phyloP scores from a whole-genome alignment of 1,140 invertebrate species.

The Drosophila sucinea region DNA sequence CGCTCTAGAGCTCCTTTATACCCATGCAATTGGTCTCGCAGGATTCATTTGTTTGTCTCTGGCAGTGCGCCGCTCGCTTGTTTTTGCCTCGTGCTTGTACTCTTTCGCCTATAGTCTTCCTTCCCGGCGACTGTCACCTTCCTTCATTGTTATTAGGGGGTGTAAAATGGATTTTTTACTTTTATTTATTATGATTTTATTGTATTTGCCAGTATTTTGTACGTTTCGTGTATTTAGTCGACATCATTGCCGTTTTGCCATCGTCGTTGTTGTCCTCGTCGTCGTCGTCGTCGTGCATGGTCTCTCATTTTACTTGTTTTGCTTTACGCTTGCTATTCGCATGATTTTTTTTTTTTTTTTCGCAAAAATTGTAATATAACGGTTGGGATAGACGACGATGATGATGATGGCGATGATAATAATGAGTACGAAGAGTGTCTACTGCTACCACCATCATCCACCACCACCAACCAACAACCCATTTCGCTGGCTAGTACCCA shows the following conservation, averaged over 20 bases:
- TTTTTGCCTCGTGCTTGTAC: conserved; percentile 39
- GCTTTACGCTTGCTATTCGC: conserved; percentile 71
- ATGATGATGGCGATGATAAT: conserved; percentile 36
- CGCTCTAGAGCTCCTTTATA: conserved; percentile 29
- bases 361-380: conserved; percentile 72
- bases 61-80: conserved; percentile 39
- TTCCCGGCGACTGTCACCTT: conserved; percentile 3
- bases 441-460: conserved; percentile 32
- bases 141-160: conserved; percentile 66
- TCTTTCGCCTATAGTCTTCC: conserved; percentile 53
- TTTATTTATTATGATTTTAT: conserved; percentile 82
- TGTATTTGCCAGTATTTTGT: conserved; percentile 74
- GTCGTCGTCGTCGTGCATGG: conserved; percentile 44
- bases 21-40: conserved; percentile 78
- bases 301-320: conserved; percentile 59
- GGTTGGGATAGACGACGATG: conserved; percentile 39
- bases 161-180: conserved; percentile 82
- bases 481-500: conserved; percentile 28
- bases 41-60: conserved; percentile 79
- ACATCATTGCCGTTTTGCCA: conserved; percentile 19
- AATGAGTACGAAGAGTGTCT: conserved; percentile 24
- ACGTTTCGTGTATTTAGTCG: conserved; percentile 48
- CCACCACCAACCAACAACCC: conserved; percentile 9
- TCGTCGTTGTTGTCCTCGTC: conserved; percentile 16
- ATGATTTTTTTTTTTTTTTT: conserved; percentile 59